A percentile compares a stretch with the other conserved stretches of the same genome.
Evolutionary conservation across 2,888 invertebrate genomes (phyloP).

Genomic region (Cyrtodaria siliqua): DNA sequence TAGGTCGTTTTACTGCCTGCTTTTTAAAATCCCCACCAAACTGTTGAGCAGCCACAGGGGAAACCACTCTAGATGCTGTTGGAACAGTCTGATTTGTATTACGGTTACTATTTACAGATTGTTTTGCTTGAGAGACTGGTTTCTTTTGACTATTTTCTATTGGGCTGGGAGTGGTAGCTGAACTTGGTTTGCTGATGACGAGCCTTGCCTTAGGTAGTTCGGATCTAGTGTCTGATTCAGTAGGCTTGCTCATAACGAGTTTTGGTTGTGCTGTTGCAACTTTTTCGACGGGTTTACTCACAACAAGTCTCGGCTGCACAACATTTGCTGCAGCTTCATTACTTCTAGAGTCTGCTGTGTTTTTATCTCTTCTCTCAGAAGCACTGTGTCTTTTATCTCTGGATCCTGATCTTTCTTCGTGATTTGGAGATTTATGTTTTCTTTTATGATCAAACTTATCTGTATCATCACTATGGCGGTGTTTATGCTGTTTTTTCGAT

Average conservation of each 20-base stretch:
- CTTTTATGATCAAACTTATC: not conserved
- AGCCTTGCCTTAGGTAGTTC: not conserved
- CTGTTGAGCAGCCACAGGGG: not conserved
- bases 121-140: not conserved
- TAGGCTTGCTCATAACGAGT: conserved; percentile 5
- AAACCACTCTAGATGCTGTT: not conserved
- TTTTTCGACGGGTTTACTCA: conserved; percentile 25
- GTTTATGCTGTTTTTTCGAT: conserved; percentile 15
- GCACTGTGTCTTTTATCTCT: not conserved
- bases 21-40: too few relatives aligned
- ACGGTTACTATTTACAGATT: not conserved
- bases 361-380: not conserved
- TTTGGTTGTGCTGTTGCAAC: conserved; percentile 1
- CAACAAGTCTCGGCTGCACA: conserved; percentile 28
- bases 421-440: too few relatives aligned
- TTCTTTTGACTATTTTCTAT: not conserved
- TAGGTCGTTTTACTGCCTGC: conserved; percentile 26
- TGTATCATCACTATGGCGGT: conserved; percentile 11
- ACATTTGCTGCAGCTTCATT: not conserved
- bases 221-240: not conserved
- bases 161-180: not conserved
- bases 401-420: not conserved
- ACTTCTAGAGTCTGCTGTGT: not conserved
- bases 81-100: not conserved
- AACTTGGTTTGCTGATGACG: conserved; percentile 14